Evolutionary conservation across 2,888 invertebrate genomes (phyloP).

Genomic region (Lampropteryx suffumata): DNA sequence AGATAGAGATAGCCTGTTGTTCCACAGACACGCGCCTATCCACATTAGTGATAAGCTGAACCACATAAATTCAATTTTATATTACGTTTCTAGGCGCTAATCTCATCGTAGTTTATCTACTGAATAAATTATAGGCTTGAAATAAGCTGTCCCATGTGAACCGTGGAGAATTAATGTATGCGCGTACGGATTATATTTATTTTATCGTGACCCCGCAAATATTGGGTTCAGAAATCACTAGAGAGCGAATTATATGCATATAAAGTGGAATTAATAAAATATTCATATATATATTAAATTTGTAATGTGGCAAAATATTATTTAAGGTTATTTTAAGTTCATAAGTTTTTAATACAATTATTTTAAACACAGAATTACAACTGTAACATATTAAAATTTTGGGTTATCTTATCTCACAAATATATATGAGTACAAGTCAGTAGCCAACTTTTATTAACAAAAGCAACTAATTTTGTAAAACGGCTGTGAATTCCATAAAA

Average conservation of each 20-base stretch:
- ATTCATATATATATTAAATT: neutral
- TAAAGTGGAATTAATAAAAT: neutral
- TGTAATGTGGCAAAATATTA: neutral
- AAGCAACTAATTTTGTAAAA: no score
- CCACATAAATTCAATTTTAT: conserved; percentile 68
- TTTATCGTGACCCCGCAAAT: conserved; percentile 61
- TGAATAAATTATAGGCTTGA: conserved; percentile 67
- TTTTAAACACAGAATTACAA: neutral
- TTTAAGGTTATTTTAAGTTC: no score
- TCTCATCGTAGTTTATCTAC: conserved; percentile 62
- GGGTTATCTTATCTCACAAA: no score
- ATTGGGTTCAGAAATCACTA: conserved; percentile 57
- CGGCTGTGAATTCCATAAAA: no score
- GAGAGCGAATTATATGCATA: neutral
- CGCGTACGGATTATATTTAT: conserved; percentile 60
- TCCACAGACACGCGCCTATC: conserved; percentile 62
- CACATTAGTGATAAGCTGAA: conserved; percentile 60
- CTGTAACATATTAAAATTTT: no score
- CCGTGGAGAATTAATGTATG: conserved; percentile 68
- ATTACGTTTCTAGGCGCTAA: conserved; percentile 68
- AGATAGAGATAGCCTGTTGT: conserved; percentile 60
- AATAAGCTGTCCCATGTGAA: conserved; percentile 64
- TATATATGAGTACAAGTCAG: no score
- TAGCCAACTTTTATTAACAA: no score
- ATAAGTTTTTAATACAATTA: no score